Base-by-base conservation (phyloP, 2,113 vertebrate species). In the Regulus satrapa region DNA sequence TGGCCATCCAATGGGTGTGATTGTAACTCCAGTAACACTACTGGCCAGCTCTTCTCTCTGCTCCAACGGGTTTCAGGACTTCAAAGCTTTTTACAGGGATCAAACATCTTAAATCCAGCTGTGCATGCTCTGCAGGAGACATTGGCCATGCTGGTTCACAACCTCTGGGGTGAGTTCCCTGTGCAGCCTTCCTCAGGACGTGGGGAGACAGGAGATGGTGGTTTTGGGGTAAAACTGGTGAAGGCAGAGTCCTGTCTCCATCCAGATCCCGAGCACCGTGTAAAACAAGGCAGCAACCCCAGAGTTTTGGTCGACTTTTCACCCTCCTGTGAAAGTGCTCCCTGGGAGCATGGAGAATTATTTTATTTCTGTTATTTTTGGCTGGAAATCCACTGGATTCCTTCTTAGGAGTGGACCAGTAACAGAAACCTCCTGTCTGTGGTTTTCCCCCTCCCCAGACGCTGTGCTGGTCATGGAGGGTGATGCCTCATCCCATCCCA, bases 111-210 rank as follows among this genome's bases (percentile, higher is more conserved):
- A 18, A 66, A 58, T 61, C 41, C 78, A 46, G 28, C 67, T 46
- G 48, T 34, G 76, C 13, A 3, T 1, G 41, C 9, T 15, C 54
- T 23, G 58, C 31, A 8, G 80, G 58, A 85, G 71, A 48, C 0
- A 0, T 45, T 12, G 5, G 19, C 63, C 5, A 1, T 61, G 75
- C 19, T 45, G 13, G 4, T 24, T 41, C 40, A 21, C 0, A 9
- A 40, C 45, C n/a, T 4, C 2, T 2, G 52, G 59, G 40, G 18
- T 20, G 83, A 72, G 51, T 25, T 25, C 46, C 45, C 40, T 45
- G 40, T 7, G 6, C 61, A 26, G 21, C 26, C 45, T 29, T 56
- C 17, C 45, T 41, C 36, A 46, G 63, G 40, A 54, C 59, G 32
- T 38, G 64, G 48, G 73, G n/a, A 68, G 8, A 1, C 0, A 0